Evolutionary conservation across 2,113 vertebrate species (phyloP).

Genomic region (Onychorhynchus coronatus): DNA sequence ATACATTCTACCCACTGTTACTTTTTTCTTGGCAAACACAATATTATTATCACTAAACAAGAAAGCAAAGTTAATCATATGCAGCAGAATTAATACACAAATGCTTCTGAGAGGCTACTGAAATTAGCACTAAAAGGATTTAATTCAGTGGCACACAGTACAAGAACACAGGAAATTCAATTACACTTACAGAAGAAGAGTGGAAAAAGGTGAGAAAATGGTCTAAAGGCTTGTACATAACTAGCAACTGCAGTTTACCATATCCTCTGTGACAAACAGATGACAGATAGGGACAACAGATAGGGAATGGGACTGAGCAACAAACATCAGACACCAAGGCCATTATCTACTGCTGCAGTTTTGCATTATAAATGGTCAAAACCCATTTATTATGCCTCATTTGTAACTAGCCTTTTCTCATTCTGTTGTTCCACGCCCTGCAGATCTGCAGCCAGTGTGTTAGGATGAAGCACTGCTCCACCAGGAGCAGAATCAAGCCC

Average conservation of each 20-base stretch:
- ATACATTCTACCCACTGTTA: background rate
- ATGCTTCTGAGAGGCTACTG: background rate
- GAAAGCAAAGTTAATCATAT: background rate
- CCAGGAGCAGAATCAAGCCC: conserved; percentile 63
- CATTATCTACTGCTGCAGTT: conserved; percentile 30
- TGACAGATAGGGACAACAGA: background rate
- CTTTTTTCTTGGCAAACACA: background rate
- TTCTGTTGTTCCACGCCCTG: conserved; percentile 74
- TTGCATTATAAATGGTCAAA: conserved; percentile 88
- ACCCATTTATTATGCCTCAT: conserved; percentile 91
- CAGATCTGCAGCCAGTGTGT: conserved; percentile 72
- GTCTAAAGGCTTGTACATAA: background rate
- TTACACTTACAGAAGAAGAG: background rate
- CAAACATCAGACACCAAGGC: background rate
- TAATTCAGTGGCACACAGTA: background rate
- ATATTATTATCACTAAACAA: background rate
- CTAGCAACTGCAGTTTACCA: background rate
- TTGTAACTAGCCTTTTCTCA: conserved; percentile 91
- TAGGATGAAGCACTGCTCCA: conserved; percentile 61
- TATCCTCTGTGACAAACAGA: background rate
- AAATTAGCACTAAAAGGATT: background rate
- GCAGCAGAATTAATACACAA: background rate
- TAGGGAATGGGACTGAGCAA: background rate
- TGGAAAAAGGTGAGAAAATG: background rate
- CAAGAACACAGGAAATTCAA: background rate